phyloP scores from a whole-genome alignment of 2,113 vertebrate genomes.

The Piliocolobus tephrosceles region DNA sequence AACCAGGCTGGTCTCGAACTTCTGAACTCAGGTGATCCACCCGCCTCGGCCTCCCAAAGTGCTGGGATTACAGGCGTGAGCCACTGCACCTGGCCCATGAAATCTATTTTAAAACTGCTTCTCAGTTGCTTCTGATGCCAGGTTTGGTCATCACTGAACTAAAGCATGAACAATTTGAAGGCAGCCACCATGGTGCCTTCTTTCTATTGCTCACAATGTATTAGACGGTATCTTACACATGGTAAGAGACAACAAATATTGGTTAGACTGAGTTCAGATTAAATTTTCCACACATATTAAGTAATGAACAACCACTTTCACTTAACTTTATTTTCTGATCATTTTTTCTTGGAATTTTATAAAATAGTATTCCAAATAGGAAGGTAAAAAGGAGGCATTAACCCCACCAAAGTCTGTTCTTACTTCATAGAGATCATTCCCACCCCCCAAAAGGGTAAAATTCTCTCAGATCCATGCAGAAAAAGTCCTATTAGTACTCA shows the following conservation, averaged over 20 bases:
- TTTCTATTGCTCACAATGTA: not conserved
- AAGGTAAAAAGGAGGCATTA: not conserved
- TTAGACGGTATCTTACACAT: not conserved
- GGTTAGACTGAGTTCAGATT: not conserved
- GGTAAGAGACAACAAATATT: not conserved
- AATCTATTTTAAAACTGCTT: not conserved
- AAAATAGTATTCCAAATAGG: not conserved
- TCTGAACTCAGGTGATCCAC: too few species aligned
- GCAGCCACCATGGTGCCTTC: not conserved
- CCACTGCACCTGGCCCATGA: not conserved
- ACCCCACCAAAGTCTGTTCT: not conserved
- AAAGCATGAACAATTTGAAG: not conserved
- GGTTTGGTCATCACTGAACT: not conserved
- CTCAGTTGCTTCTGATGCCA: not conserved
- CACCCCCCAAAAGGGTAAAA: not conserved
- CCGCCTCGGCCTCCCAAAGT: too few species aligned
- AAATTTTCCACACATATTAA: not conserved
- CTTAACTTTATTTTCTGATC: not conserved
- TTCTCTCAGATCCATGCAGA: not conserved
- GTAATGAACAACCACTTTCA: not conserved
- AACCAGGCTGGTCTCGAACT: too few species aligned
- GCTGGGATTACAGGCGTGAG: too few species aligned
- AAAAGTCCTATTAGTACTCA: not conserved
- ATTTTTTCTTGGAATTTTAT: not conserved
- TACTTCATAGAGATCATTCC: not conserved